Percentiles rank a stretch among this genome's conserved stretches.
Evolutionary conservation across 1,140 invertebrate species (phyloP).

Genomic region (Caenorhabditis remanei): DNA sequence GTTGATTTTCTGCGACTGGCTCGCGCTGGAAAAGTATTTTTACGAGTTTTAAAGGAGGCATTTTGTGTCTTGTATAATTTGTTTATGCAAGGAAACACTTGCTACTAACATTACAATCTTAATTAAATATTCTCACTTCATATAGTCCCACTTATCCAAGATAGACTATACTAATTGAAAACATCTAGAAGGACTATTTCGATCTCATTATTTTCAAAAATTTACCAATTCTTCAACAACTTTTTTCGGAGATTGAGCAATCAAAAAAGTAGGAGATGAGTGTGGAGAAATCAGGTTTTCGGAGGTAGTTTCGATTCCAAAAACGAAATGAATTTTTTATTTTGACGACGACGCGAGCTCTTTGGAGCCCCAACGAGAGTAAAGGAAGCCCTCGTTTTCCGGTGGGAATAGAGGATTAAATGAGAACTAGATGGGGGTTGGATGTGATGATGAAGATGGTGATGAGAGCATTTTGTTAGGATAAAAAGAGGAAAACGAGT

Average conservation of each 20-base stretch:
- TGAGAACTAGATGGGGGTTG: not conserved
- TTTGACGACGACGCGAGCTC: no score
- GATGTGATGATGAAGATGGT: not conserved
- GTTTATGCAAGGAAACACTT: no score
- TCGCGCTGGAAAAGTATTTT: not conserved
- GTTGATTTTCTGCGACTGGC: constrained; percentile 1
- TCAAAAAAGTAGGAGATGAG: not conserved
- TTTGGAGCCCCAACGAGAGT: not conserved
- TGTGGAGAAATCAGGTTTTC: constrained; percentile 21
- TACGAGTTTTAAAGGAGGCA: not conserved
- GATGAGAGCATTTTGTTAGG: not conserved
- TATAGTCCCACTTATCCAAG: no score
- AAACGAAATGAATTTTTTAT: no score
- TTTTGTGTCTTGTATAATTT: no score
- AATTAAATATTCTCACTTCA: no score
- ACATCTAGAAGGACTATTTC: no score
- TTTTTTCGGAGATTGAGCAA: not conserved
- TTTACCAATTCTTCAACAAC: not conserved
- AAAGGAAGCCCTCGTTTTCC: not conserved
- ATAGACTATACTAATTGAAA: no score
- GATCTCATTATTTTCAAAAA: no score
- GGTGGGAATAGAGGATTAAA: constrained; percentile 11
- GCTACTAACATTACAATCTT: no score
- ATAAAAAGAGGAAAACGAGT: not conserved
- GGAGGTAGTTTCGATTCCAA: not conserved